A percentile compares a stretch with the other conserved stretches of the same genome.
These are phyloP conservation scores for Ariolimax columbianus DNA, from an alignment of 2,888 invertebrate genomes.

Conservation along the genomic window DNA sequence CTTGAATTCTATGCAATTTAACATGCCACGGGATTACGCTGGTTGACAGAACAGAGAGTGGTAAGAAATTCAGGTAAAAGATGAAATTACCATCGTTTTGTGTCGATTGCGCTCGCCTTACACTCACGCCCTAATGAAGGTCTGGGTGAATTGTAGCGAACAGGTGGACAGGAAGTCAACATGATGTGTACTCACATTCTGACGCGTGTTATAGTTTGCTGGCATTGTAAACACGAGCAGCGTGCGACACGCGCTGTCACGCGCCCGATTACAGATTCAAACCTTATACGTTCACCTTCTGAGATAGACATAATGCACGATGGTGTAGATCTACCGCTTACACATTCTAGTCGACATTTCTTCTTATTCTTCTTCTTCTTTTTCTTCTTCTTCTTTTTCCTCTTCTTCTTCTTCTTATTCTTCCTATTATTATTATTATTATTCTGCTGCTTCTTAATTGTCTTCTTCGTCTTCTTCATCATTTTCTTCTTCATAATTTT, in stretches of 20 bases:
- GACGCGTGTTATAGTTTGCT: not conserved
- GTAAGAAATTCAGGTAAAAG: constrained; percentile 9
- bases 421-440: too few relatives aligned
- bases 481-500: too few relatives aligned
- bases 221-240: not conserved
- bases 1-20: not conserved
- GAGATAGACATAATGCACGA: too few relatives aligned
- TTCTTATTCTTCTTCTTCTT: too few relatives aligned
- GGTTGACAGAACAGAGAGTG: not conserved
- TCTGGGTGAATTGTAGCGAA: not conserved
- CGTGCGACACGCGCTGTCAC: not conserved
- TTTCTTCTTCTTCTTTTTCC: too few relatives aligned
- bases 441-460: too few relatives aligned
- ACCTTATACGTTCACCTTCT: too few relatives aligned
- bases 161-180: constrained; percentile 13
- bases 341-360: too few relatives aligned
- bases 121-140: constrained; percentile 10
- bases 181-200: not conserved
- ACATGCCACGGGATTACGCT: constrained; percentile 7
- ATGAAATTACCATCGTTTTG: constrained; percentile 6
- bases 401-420: too few relatives aligned
- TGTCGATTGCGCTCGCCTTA: not conserved
- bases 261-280: too few relatives aligned
- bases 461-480: too few relatives aligned
- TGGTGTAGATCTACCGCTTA: too few relatives aligned